Base-by-base conservation (phyloP, 2,888 invertebrate species). In the Mythimna vitellina region DNA sequence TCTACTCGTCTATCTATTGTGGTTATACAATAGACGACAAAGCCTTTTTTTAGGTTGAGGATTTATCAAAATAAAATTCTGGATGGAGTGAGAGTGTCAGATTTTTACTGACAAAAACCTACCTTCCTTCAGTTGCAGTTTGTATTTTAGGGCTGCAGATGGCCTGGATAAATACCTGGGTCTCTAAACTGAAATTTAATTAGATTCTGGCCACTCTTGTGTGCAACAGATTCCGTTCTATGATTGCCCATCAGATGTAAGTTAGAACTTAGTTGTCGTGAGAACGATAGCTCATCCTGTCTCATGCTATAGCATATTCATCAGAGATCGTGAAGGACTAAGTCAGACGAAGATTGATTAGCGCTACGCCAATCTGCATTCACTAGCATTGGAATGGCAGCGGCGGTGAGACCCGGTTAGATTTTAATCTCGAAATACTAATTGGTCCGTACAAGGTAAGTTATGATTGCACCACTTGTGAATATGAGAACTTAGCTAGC, bases 331-430 rank as follows among this genome's bases (percentile, higher is more conserved):
- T 35, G n/a, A 7, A 20, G 32, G 38, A 49, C n/a, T 60, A 46
- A 17, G 35, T 46, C 25, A 20, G 46, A 8, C 46, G 22, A 68
- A 77, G 61, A 77, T 56, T 69, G 60, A 62, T 78, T 71, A 78
- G 35, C 49, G 12, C 25, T 60, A 10, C 7, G n/a, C 14, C 25
- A 60, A 69, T 77, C 51, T 77, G 32, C n/a, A 25, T 51, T 20
- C 49, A 46, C 12, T 42, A 53, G 53, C 25, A 32, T 38, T 51
- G 54, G 7, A 51, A 78, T 70, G 1, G 25, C 10, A 32, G 56
- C 32, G 20, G 25, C 20, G n/a, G 14, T n/a, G 12, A 49, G 29
- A 38, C 8, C 29, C 12, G 35, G 29, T 57, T 69, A 29, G 14
- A 77, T 51, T 51, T 62, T 46, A 20, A 25, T 22, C 14, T 76